phyloP scores from a whole-genome alignment of 2,113 vertebrate species.

The Phasianus colchicus region DNA sequence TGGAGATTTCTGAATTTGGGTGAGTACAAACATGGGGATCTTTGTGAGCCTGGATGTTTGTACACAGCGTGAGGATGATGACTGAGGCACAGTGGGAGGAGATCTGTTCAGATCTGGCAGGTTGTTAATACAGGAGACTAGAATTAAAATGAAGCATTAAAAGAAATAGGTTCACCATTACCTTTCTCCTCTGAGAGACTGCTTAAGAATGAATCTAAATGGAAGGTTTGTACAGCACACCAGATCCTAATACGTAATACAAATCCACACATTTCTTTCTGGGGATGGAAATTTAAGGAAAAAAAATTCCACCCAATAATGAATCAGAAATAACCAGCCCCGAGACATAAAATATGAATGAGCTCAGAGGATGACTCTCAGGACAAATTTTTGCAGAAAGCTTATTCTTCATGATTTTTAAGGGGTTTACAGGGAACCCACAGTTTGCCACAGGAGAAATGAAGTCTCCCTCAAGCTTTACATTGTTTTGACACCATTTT shows the following conservation, averaged over 20 bases:
- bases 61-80: neutral
- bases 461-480: constrained; percentile 43
- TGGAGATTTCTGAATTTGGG: neutral
- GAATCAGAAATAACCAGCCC: constrained; percentile 56
- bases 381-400: constrained; percentile 42
- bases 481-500: constrained; percentile 63
- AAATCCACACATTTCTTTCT: neutral
- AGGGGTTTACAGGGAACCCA: constrained; percentile 55
- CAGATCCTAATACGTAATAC: neutral
- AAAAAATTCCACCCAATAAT: constrained; percentile 56
- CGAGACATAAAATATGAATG: constrained; percentile 70
- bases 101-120: neutral
- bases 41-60: neutral
- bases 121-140: constrained; percentile 17
- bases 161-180: neutral
- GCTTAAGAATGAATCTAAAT: neutral
- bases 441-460: constrained; percentile 53
- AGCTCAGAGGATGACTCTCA: constrained; percentile 54
- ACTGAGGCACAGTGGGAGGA: neutral
- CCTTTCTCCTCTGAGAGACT: constrained; percentile 33
- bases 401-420: constrained; percentile 71
- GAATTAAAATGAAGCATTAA: constrained; percentile 46
- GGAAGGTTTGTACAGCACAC: neutral
- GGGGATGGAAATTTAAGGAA: constrained; percentile 22
- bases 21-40: neutral